phyloP scores from a whole-genome alignment of 2,113 vertebrate species.

The Stegostoma tigrinum region DNA sequence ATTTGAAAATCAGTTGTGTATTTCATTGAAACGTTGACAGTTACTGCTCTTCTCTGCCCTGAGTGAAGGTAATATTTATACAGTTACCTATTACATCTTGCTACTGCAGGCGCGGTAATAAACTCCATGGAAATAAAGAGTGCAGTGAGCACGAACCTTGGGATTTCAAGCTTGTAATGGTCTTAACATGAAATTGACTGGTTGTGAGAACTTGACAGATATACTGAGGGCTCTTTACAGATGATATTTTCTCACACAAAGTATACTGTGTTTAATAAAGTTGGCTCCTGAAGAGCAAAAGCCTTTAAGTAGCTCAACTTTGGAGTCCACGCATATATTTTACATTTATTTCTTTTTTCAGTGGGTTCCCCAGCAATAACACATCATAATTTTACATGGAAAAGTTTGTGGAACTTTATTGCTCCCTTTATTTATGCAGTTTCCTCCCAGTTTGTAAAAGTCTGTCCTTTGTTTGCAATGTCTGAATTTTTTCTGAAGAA shows the following conservation, averaged over 20 bases:
- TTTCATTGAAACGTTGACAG: neutral
- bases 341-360: slow-evolving; percentile 8
- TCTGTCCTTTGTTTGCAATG: neutral
- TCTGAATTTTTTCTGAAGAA: neutral
- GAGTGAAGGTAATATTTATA: neutral
- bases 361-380: neutral
- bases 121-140: neutral
- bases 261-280: neutral
- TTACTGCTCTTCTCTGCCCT: too few relatives aligned
- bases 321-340: neutral
- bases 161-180: neutral
- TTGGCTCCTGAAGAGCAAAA: neutral
- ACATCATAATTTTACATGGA: neutral
- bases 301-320: neutral
- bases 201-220: slow-evolving; percentile 15
- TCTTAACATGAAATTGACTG: neutral
- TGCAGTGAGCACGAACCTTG: neutral
- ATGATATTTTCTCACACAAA: slow-evolving; percentile 4
- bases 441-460: neutral
- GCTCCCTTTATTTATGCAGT: neutral
- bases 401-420: slow-evolving; percentile 18
- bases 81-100: neutral
- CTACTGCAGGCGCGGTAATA: neutral
- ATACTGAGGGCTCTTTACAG: neutral
- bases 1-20: neutral